phyloP scores from a whole-genome alignment of 2,888 invertebrate species.

The Aphodius granarius region DNA sequence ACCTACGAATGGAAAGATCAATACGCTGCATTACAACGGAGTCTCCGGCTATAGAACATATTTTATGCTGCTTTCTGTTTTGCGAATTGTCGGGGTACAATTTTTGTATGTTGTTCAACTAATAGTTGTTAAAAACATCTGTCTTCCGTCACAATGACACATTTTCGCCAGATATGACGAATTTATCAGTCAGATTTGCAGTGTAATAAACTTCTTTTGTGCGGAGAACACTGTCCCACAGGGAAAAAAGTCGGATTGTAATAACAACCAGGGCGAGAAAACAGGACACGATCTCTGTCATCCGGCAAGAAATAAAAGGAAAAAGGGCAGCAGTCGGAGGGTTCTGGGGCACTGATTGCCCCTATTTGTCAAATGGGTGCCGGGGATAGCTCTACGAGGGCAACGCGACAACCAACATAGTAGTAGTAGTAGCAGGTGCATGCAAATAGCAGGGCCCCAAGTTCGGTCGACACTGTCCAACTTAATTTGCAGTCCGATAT shows the following conservation, averaged over 20 bases:
- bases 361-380: neutral
- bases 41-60: too few relatives aligned
- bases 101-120: too few relatives aligned
- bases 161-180: neutral
- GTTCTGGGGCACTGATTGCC: neutral
- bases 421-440: constrained; percentile 35
- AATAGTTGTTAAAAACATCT: too few relatives aligned
- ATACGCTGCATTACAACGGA: neutral
- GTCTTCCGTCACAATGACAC: neutral
- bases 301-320: neutral
- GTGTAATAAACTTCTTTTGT: neutral
- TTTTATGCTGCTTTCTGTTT: too few relatives aligned
- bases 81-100: too few relatives aligned
- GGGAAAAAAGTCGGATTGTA: neutral
- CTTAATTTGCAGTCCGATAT: constrained; percentile 26
- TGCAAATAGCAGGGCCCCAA: constrained; percentile 31
- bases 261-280: neutral
- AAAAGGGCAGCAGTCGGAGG: neutral
- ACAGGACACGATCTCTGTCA: neutral
- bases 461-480: constrained; percentile 11
- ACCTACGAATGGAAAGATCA: neutral
- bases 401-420: neutral
- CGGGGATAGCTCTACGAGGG: neutral
- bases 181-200: neutral
- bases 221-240: neutral